These are phyloP conservation scores for Heterotis niloticus DNA, from an alignment of 2,113 vertebrate genomes.

Conservation along the genomic window DNA sequence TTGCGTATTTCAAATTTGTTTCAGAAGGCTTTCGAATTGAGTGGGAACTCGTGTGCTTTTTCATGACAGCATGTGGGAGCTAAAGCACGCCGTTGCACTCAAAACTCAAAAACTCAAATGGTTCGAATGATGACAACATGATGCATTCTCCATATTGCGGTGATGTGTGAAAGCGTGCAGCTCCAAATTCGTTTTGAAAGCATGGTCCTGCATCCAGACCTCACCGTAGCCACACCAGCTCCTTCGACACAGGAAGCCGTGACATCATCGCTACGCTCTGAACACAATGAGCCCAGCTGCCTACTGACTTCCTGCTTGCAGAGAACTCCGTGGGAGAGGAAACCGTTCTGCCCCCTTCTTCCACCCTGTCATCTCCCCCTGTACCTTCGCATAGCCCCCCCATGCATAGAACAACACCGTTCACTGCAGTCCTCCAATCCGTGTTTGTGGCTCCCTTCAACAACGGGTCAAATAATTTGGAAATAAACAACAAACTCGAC, in stretches of 20 bases:
- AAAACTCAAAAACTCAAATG: not conserved
- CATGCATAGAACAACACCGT: not conserved
- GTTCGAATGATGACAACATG: not conserved
- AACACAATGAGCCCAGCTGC: conserved; percentile 45
- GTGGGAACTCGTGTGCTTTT: not conserved
- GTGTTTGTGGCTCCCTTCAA: no score
- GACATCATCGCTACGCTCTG: conserved; percentile 35
- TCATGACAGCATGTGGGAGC: not conserved
- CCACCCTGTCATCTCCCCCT: not conserved
- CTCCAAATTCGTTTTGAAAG: not conserved
- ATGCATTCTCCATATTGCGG: not conserved
- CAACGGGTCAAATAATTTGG: no score
- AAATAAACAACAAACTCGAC: no score
- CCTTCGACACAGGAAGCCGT: conserved; percentile 31
- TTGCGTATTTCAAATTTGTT: not conserved
- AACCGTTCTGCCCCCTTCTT: conserved; percentile 4
- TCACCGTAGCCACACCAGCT: not conserved
- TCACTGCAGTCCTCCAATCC: not conserved
- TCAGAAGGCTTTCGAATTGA: not conserved
- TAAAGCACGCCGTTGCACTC: not conserved
- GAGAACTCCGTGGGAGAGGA: conserved; percentile 38
- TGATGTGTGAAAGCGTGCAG: not conserved
- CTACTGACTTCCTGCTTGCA: conserved; percentile 43
- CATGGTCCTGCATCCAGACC: not conserved
- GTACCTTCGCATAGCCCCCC: no score